These are phyloP conservation scores for Scatophagus argus DNA, from an alignment of 2,113 vertebrate species.

Conservation along the genomic window DNA sequence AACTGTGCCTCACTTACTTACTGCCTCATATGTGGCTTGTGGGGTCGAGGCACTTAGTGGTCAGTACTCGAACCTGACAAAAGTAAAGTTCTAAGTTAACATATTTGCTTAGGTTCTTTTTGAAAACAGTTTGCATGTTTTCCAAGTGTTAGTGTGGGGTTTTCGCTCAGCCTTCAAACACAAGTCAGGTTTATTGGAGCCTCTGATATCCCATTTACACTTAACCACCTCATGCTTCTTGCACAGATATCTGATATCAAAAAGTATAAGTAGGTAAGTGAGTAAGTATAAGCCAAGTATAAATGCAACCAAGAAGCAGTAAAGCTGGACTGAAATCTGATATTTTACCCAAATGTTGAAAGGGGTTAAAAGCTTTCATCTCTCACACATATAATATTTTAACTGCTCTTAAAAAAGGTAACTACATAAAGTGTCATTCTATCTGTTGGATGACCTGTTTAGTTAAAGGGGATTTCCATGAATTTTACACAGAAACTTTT, in stretches of 20 bases:
- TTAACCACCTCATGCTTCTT: neutral
- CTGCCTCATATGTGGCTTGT: conserved; percentile 50
- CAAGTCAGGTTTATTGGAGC: neutral
- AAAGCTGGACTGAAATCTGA: neutral
- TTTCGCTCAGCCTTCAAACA: neutral
- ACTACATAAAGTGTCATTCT: neutral
- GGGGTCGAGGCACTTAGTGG: neutral
- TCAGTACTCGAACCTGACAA: neutral
- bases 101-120: conserved; percentile 13
- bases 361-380: neutral
- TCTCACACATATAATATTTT: neutral
- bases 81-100: conserved; percentile 2
- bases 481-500: neutral
- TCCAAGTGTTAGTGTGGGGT: neutral
- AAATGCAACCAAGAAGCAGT: neutral
- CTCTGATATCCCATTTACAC: neutral
- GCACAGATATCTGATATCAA: neutral
- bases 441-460: neutral
- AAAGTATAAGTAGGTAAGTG: neutral
- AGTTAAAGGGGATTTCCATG: neutral
- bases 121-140: conserved; percentile 21
- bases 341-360: conserved; percentile 7
- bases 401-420: neutral
- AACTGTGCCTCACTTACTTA: conserved; percentile 60
- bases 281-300: neutral